Base-by-base conservation (phyloP, 1,140 invertebrate genomes). In the Tachypleus tridentatus region DNA sequence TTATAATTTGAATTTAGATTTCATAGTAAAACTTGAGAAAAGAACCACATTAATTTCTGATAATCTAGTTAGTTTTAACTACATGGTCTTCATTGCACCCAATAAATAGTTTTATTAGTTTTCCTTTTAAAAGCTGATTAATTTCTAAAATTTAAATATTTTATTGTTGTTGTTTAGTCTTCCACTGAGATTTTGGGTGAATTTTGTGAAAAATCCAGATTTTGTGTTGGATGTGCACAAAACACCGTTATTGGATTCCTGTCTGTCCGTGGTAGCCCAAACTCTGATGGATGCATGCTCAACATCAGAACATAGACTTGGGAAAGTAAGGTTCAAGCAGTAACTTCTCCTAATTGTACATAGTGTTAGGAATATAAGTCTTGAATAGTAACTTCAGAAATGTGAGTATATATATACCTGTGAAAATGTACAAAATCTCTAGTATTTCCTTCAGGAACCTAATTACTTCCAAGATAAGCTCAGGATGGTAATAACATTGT, bases 161-260 rank as follows among this genome's bases (percentile, higher is more conserved):
- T 29, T 29, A 29, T 29, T 29, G 29, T 29, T 29, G 29, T 29
- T 29, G n/a, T 58, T 67, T 71, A 91, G 91, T 80, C 83, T 95
- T 74, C 91, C 93, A 54, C 80, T 97, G 59, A 82, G 93, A 71
- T 96, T 97, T 81, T 97, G 94, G 94, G 90, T 96, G 10, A 96
- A 96, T 79, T 90, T 97, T 70, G 93, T 97, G 63, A 97, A 96
- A 77, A 96, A 96, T 82, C 93, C 94, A 5, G 91, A 97, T 78
- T 95, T 94, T 76, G 91, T 97, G 76, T 95, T 97, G 77, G 93
- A 97, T 79, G 89, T 97, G 59, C 90, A 94, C 72, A 95, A 96
- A 79, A 93, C 91, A 4, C 82, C 85, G 8, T 92, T 89, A 5
- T 86, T 96, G 10, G 93, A 96, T 78, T 90, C 91, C 9, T 94